Percentiles rank a stretch among this genome's conserved stretches.
Conservation (phyloP, 2,888 invertebrate species). For the Timandra comae region DNA sequence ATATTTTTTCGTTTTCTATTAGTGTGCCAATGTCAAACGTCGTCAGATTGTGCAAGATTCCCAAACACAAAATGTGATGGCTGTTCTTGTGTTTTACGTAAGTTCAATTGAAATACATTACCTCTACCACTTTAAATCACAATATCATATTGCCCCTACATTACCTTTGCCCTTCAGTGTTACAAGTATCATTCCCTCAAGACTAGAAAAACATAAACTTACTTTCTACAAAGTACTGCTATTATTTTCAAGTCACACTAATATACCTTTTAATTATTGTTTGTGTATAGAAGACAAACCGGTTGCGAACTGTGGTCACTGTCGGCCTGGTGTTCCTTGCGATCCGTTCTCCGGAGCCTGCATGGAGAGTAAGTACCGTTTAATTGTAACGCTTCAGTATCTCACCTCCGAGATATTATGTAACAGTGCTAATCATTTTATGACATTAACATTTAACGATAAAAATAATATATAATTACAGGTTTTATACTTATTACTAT, state of each 20-base stretch:
- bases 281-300: constrained; percentile 34
- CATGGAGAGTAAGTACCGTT: constrained; percentile 83
- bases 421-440: constrained; percentile 27
- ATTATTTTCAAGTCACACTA: no score
- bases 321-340: constrained; percentile 86
- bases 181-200: no score
- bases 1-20: constrained; percentile 36
- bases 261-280: background rate
- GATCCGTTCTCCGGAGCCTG: constrained; percentile 89
- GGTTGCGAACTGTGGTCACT: constrained; percentile 81
- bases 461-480: constrained; percentile 18
- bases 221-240: no score
- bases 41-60: constrained; percentile 78
- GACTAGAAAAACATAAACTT: no score
- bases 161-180: no score
- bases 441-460: constrained; percentile 7
- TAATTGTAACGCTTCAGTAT: background rate
- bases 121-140: no score
- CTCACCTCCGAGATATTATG: constrained; percentile 1
- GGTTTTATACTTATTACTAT: constrained; percentile 19
- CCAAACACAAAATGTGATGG: constrained; percentile 80
- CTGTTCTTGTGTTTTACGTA: constrained; percentile 81
- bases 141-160: no score
- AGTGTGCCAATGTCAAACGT: constrained; percentile 84
- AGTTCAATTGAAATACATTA: no score